Base-by-base conservation (phyloP, 1,140 invertebrate species). In the Eubasilissa regina region DNA sequence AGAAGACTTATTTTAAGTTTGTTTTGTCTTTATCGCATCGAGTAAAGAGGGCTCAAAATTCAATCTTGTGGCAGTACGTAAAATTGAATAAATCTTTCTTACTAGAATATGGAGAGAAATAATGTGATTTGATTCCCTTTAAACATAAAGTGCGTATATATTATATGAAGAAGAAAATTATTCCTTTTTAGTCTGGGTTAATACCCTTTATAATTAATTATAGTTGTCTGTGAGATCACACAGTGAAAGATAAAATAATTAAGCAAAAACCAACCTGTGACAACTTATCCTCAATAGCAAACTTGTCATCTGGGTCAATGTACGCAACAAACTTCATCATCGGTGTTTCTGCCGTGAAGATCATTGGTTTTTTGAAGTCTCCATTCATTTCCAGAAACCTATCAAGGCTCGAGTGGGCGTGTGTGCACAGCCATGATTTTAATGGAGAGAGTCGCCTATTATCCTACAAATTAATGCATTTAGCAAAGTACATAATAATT, bases 231-330 rank as follows among this genome's bases (percentile, higher is more conserved):
- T 3, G n/a, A n/a, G n/a, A n/a, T n/a, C n/a, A n/a, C n/a, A 35
- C 6, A 6, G 25, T 35, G 25, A 35, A 35, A 35, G 25, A 35
- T 35, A 35, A 35, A 35, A 35, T 35, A 64, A 44, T 44, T 64
- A 64, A 64, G 13, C 9, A 64, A 64, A 44, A 13, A 72, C 47
- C 12, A 53, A 96, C 95, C 90, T 98, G 97, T 13, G 97, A 99
- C 60, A 99, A 87, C 89, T 98, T 98, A 86, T 99, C 97, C 87
- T 96, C 94, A 77, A 95, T 91, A 75, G 91, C 91, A 89, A 98
- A 98, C 86, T 95, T 93, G 85, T 98, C 92, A 79, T 98, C 96
- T 11, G 95, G 95, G 88, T 99, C 97, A 83, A 99, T 99, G 84
- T 97, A 97, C 9, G 97, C 97, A 1, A 95, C 94, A 88, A 98